phyloP scores from a whole-genome alignment of 1,140 invertebrate species.

The Drosophila novamexicana region DNA sequence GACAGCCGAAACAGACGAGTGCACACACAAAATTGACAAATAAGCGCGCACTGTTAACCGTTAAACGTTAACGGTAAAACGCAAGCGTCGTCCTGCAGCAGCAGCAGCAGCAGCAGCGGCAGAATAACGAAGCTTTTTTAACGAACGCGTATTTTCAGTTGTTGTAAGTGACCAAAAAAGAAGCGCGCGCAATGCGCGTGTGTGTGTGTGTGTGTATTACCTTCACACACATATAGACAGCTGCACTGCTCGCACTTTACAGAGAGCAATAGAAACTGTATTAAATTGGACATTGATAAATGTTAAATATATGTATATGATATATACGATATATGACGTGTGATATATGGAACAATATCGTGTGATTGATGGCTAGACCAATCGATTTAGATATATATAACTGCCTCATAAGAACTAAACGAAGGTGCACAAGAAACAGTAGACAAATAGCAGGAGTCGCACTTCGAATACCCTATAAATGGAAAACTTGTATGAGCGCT shows the following conservation, averaged over 20 bases:
- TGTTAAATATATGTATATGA: background rate
- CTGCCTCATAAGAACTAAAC: background rate
- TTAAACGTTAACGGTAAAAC: slow-evolving; percentile 10
- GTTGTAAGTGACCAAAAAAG: slow-evolving; percentile 15
- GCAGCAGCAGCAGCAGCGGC: background rate
- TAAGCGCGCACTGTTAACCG: slow-evolving; percentile 10
- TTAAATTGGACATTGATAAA: slow-evolving; percentile 13
- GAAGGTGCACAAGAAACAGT: background rate
- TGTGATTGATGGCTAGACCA: slow-evolving; percentile 13
- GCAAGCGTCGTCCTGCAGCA: slow-evolving; percentile 12
- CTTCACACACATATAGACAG: background rate
- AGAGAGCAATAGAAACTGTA: background rate
- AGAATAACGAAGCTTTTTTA: background rate
- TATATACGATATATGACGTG: background rate
- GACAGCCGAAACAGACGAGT: slow-evolving; percentile 20
- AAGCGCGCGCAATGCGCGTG: background rate
- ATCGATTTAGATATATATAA: slow-evolving; percentile 5
- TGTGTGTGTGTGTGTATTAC: background rate
- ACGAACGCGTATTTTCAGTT: background rate
- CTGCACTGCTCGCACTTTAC: background rate
- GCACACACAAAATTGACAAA: slow-evolving; percentile 24
- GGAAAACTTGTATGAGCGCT: no score
- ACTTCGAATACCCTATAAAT: background rate
- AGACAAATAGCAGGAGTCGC: background rate
- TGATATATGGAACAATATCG: background rate